These are phyloP conservation scores for Xestobium rufovillosum DNA, from an alignment of 2,888 invertebrate species.

Conservation along the genomic window DNA sequence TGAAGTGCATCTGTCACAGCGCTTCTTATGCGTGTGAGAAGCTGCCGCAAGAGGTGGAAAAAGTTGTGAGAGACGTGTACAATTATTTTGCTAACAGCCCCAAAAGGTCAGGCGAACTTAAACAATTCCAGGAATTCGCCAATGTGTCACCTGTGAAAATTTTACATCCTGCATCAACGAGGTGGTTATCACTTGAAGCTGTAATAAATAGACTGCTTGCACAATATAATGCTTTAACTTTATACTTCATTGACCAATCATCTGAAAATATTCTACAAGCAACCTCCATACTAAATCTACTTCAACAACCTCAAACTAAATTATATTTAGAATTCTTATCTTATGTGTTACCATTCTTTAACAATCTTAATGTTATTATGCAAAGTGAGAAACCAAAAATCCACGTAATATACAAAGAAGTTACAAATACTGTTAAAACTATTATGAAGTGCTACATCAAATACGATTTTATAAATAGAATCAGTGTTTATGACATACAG, in stretches of 20 bases:
- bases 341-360: constrained; percentile 7
- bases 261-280: constrained; percentile 10
- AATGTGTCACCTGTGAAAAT: constrained; percentile 9
- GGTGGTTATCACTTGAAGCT: constrained; percentile 10
- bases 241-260: constrained; percentile 9
- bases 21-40: constrained; percentile 15
- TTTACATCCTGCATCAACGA: constrained; percentile 8
- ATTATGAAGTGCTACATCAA: constrained; percentile 2
- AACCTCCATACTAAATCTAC: neutral
- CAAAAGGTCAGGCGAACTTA: constrained; percentile 7
- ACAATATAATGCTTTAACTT: constrained; percentile 10
- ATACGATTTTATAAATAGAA: neutral
- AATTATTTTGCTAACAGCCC: constrained; percentile 10
- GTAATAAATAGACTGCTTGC: constrained; percentile 7
- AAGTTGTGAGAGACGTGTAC: constrained; percentile 1
- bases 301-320: constrained; percentile 10
- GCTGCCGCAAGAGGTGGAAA: constrained; percentile 10
- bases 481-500: constrained; percentile 1
- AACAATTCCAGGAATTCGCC: constrained; percentile 12
- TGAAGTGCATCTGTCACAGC: constrained; percentile 14
- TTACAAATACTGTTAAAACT: too few species aligned
- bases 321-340: constrained; percentile 9
- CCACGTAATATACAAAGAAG: constrained; percentile 6
- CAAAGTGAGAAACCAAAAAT: constrained; percentile 8
- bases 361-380: constrained; percentile 6